Conservation (phyloP, 2,888 invertebrate species). For the Melinopterus prodromus region DNA sequence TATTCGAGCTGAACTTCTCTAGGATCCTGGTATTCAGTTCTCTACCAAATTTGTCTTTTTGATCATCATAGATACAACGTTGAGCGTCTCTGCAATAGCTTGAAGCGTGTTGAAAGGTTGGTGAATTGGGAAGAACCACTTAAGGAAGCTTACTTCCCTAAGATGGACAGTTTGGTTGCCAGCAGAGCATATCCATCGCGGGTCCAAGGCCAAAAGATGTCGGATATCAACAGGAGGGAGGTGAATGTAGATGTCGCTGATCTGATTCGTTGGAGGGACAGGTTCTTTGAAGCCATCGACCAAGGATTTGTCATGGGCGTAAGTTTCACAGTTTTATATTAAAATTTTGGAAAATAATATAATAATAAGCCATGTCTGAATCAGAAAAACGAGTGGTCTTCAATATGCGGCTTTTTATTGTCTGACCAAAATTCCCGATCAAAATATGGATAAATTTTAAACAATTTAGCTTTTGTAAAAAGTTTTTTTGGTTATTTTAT, state of each 20-base stretch:
- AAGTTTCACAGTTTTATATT: conserved; percentile 46
- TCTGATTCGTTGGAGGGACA: conserved; percentile 75
- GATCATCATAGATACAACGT: conserved; percentile 70
- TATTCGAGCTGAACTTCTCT: no score
- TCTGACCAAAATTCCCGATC: no score
- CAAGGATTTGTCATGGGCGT: conserved; percentile 66
- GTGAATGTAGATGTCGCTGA: conserved; percentile 73
- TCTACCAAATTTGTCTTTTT: neutral
- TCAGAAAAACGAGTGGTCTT: no score
- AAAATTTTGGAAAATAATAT: no score
- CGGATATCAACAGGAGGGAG: conserved; percentile 71
- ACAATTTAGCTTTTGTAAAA: no score
- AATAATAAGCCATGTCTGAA: no score
- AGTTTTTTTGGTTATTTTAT: no score
- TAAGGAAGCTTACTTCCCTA: conserved; percentile 80
- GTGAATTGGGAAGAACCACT: conserved; percentile 73
- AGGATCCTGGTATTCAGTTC: no score
- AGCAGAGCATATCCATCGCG: conserved; percentile 78
- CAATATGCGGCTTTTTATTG: no score
- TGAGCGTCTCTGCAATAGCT: conserved; percentile 75
- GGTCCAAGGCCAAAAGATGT: conserved; percentile 62
- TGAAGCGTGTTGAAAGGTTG: conserved; percentile 68
- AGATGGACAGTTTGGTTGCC: conserved; percentile 77
- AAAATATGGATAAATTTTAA: no score
- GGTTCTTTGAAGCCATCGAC: conserved; percentile 75